phyloP scores from a whole-genome alignment of 2,797 vertebrate genomes.

The Microtus agrestis region DNA sequence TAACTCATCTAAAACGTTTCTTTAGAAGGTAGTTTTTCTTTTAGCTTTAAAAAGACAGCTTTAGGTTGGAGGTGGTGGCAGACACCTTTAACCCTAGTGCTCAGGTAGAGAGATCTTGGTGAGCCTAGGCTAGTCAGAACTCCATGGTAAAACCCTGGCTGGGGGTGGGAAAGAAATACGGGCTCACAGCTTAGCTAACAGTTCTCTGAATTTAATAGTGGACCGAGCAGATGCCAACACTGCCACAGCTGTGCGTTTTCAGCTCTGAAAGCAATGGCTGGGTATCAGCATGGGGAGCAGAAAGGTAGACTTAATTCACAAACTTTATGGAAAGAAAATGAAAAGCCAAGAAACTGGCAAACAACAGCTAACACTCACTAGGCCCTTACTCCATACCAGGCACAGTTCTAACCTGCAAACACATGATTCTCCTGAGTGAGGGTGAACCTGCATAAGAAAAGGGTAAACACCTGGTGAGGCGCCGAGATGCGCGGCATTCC shows the following conservation, averaged over 20 bases:
- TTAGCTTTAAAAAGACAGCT: neutral
- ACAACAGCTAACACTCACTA: neutral
- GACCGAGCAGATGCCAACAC: neutral
- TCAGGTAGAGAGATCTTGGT: neutral
- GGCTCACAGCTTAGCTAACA: neutral
- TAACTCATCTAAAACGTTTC: neutral
- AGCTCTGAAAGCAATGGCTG: neutral
- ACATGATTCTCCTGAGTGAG: neutral
- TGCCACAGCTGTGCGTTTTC: neutral
- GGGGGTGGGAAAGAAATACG: too few relatives aligned
- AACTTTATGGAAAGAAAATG: neutral
- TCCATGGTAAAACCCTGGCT: neutral
- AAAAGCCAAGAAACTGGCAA: neutral
- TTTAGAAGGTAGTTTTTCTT: neutral
- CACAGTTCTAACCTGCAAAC: neutral
- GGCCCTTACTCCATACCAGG: neutral
- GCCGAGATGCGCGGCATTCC: neutral
- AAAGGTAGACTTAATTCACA: neutral
- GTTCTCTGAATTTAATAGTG: constrained; percentile 2
- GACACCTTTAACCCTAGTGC: neutral
- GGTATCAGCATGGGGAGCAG: neutral
- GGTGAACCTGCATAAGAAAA: neutral
- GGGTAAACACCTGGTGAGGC: neutral
- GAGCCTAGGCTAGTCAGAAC: neutral
- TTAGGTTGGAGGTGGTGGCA: neutral